Percentiles rank a stretch among this genome's conserved stretches.
Evolutionary conservation across 2,797 vertebrate species (phyloP).

Genomic region (Cirrhinus molitorella): DNA sequence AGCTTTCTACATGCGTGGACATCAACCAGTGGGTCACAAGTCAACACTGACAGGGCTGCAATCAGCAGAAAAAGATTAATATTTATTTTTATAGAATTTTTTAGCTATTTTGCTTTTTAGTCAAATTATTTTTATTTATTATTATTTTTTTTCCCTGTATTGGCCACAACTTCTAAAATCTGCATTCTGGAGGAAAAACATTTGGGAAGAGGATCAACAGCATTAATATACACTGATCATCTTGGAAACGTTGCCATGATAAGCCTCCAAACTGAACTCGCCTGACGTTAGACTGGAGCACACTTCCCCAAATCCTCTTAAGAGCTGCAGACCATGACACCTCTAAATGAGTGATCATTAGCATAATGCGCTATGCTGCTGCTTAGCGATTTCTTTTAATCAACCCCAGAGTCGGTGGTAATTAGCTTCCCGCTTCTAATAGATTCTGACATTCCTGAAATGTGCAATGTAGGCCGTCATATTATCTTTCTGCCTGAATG

Average conservation of each 20-base stretch:
- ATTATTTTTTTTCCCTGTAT: neutral
- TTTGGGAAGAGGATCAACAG: slow-evolving; percentile 54
- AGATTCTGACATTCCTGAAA: slow-evolving; percentile 74
- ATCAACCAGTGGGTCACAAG: neutral
- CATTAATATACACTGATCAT: slow-evolving; percentile 65
- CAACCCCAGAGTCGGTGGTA: slow-evolving; percentile 75
- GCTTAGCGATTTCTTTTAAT: slow-evolving; percentile 78
- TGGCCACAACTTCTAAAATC: neutral
- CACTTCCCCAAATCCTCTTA: slow-evolving; percentile 67
- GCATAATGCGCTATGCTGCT: slow-evolving; percentile 76
- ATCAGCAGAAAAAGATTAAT: neutral
- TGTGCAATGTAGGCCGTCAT: slow-evolving; percentile 47
- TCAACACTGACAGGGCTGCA: neutral
- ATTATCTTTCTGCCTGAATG: slow-evolving; percentile 26
- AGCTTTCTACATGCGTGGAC: neutral
- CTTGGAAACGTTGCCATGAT: slow-evolving; percentile 57
- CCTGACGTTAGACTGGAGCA: slow-evolving; percentile 59
- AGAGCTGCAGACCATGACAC: slow-evolving; percentile 61
- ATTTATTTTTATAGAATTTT: no score
- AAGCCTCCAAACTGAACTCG: slow-evolving; percentile 68
- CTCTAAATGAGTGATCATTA: slow-evolving; percentile 77
- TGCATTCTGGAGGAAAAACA: neutral
- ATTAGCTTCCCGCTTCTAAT: slow-evolving; percentile 76
- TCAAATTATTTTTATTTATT: neutral
- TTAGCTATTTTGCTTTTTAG: neutral